Conservation (phyloP, 2,113 vertebrate species). For the Martes martes region DNA sequence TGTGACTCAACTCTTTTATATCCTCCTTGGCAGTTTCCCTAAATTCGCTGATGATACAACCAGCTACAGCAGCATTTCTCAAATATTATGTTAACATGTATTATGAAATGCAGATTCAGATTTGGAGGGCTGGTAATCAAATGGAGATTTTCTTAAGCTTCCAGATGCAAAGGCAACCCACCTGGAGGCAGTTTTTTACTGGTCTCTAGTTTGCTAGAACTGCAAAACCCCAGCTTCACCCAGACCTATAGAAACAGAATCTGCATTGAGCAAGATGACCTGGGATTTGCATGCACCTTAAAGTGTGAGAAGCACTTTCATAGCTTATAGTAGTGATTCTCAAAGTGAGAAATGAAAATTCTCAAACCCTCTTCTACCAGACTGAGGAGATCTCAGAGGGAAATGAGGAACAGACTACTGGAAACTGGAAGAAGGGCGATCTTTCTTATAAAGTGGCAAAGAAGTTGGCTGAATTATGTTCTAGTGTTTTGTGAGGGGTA, state of each 20-base stretch:
- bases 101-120: not conserved
- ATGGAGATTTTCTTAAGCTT: not conserved
- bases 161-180: not conserved
- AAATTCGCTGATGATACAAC: not conserved
- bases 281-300: not conserved
- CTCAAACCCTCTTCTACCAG: not conserved
- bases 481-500: not conserved
- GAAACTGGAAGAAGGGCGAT: not conserved
- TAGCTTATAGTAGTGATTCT: not conserved
- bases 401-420: not conserved
- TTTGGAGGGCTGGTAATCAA: not conserved
- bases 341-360: not conserved
- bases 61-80: not conserved
- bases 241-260: not conserved
- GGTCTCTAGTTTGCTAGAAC: not conserved
- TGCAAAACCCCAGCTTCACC: not conserved
- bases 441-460: not conserved
- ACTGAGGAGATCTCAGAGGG: not conserved
- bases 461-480: not conserved
- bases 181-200: not conserved
- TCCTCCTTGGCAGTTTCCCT: not conserved
- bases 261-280: not conserved
- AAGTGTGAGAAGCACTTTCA: not conserved
- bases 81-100: not conserved
- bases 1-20: not conserved